phyloP scores from a whole-genome alignment of 2,113 vertebrate species.

The Regulus satrapa region DNA sequence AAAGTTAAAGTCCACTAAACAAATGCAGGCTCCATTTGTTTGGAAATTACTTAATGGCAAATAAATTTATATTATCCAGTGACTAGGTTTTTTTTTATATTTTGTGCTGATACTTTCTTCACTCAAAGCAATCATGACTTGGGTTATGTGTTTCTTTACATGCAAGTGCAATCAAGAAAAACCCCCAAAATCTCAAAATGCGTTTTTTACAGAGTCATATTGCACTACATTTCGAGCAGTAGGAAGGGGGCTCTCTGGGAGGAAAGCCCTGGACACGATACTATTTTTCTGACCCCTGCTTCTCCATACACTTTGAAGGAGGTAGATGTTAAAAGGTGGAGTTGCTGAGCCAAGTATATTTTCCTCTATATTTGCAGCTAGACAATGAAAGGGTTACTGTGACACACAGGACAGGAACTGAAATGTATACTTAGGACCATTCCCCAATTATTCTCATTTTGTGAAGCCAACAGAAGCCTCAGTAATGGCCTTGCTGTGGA shows the following conservation, averaged over 20 bases:
- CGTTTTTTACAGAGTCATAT: background rate
- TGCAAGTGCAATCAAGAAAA: background rate
- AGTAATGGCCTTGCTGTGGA: background rate
- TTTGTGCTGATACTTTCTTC: background rate
- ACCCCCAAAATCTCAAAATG: background rate
- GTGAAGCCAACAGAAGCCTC: background rate
- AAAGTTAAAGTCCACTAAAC: background rate
- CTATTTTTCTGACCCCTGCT: background rate
- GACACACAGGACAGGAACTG: background rate
- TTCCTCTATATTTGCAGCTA: background rate
- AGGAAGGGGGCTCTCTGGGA: background rate
- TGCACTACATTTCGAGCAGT: background rate
- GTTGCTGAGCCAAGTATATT: background rate
- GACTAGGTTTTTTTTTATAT: background rate
- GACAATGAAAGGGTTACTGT: background rate
- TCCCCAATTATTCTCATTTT: background rate
- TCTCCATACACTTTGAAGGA: background rate
- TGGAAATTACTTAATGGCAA: background rate
- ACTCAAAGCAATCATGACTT: background rate
- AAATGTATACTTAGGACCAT: background rate
- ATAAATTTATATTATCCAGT: background rate
- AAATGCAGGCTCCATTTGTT: background rate
- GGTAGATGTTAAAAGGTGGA: background rate
- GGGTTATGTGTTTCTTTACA: background rate
- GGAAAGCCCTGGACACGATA: fast-evolving